phyloP scores from a whole-genome alignment of 2,113 vertebrate genomes.

The Ammodytes marinus region DNA sequence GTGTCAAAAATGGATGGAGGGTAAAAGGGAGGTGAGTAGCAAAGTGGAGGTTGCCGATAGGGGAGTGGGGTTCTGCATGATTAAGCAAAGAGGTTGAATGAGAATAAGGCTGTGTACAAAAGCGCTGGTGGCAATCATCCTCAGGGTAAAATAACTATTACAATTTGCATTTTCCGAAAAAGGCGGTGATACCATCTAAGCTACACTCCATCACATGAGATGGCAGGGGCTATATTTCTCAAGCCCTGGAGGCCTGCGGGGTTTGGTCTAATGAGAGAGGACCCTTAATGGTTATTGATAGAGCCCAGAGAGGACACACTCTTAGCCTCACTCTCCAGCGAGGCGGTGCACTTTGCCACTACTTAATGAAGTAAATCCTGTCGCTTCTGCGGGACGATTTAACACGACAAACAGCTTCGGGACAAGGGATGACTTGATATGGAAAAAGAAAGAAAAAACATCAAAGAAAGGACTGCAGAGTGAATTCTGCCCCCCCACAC shows the following conservation, averaged over 20 bases:
- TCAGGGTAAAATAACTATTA: constrained; percentile 57
- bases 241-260: constrained; percentile 51
- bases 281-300: constrained; percentile 81
- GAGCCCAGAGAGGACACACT: constrained; percentile 63
- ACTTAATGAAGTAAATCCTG: constrained; percentile 76
- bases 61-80: constrained; percentile 57
- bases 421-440: constrained; percentile 29
- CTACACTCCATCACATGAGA: constrained; percentile 61
- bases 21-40: constrained; percentile 40
- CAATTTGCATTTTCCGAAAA: constrained; percentile 74
- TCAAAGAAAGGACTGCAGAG: constrained; percentile 9
- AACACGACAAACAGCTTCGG: constrained; percentile 63
- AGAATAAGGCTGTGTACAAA: constrained; percentile 56
- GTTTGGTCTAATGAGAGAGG: constrained; percentile 77
- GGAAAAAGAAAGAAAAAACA: constrained; percentile 39
- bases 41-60: constrained; percentile 45
- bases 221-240: constrained; percentile 55
- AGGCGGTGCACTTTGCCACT: constrained; percentile 55
- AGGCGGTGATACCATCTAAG: constrained; percentile 53
- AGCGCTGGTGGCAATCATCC: constrained; percentile 46
- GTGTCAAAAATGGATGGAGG: constrained; percentile 20
- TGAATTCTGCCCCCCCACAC: neutral
- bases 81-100: constrained; percentile 69
- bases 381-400: constrained; percentile 65
- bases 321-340: constrained; percentile 48